Evolutionary conservation across 2,888 invertebrate genomes (phyloP), one percentile per base, ranked within the genome.

Genomic region (Pyrrhia umbra): DNA sequence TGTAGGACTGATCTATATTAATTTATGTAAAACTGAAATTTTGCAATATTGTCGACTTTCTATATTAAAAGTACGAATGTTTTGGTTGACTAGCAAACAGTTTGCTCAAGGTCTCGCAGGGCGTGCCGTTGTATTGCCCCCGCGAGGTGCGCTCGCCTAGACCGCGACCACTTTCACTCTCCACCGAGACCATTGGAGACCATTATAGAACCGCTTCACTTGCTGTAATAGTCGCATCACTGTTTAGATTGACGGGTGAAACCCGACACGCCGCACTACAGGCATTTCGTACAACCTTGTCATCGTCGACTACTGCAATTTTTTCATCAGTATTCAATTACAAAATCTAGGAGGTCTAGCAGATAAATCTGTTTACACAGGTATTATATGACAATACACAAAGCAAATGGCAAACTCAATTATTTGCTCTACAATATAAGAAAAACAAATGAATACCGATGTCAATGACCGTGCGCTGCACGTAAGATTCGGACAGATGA

Each of bases 131-230:
- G 72, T 68, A 57, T 63, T 66, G 75, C 74, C 61, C 72, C 77
- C 79, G 75, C 80, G 81, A 83, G 80, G 77, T 81, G 78, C 81
- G 84, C 81, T 85, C 85, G 88, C 85, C 86, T 88, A 89, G 88
- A 85, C 84, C 82, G 80, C 84, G 85, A 85, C 86, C 87, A 92
- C 93, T 93, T 93, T 93, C 93, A 91, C 93, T 92, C 81, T 91
- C 91, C 80, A 70, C 73, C 47, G 80, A 80, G 83, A 88, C 89
- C 89, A 88, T 85, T 81, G 82, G 78, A 83, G 73, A 78, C 71
- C 80, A 78, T 79, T 79, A 80, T 78, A 80, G 77, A 75, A 73
- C 75, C 75, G 77, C 77, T 73, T 75, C 76, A 77, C 76, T 79
- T 76, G 81, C 73, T 66, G 51, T 56, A 59, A 71, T 59, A 73